Evolutionary conservation across 2,797 vertebrate genomes (phyloP), one percentile per base, ranked within the genome.

Genomic region (Pseudochromis fuscus): DNA sequence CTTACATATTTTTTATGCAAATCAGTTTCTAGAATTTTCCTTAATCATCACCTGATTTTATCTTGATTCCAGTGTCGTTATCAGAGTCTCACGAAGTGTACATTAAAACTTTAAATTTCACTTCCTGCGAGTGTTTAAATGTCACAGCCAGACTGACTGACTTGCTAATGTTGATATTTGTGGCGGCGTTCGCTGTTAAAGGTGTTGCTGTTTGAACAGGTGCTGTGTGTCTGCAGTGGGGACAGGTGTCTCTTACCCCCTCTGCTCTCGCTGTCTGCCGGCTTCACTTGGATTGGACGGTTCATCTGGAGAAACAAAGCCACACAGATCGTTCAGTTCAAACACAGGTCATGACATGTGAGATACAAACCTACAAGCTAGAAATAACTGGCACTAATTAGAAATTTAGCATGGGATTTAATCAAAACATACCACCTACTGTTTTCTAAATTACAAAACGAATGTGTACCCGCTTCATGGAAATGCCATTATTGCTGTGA

Each of bases 231-330:
- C 53, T 19, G 45, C n/a, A 45, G 40, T 67, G 38, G 35, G 73
- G 72, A 62, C 77, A 72, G 78, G 81, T 80, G 70, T 77, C 71
- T 85, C 86, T 95, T 97, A 99, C 98, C 98, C 96, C 98, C 97
- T 92, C 98, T 96, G 87, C 97, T 98, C 89, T 99, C 98, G 35
- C 98, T 99, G 95, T 99, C 98, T 0, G 97, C 98, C 0, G 98
- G 98, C 68, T 99, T 99, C 95, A 99, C 98, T 92, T 99, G 98
- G 92, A 99, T 99, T 4, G 98, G 98, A 12, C 97, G 96, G 51
- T 97, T 97, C 98, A 99, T 99, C 98, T 99, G 94, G 64, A 94
- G 70, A 67, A 33, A n/a, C n/a, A n/a, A 73, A 16, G 24, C 50
- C 58, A 66, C 23, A 65, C 2, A 4, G 21, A n/a, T 3, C 16